phyloP scores from a whole-genome alignment of 2,113 vertebrate species.

The Stigmatopora argus region DNA sequence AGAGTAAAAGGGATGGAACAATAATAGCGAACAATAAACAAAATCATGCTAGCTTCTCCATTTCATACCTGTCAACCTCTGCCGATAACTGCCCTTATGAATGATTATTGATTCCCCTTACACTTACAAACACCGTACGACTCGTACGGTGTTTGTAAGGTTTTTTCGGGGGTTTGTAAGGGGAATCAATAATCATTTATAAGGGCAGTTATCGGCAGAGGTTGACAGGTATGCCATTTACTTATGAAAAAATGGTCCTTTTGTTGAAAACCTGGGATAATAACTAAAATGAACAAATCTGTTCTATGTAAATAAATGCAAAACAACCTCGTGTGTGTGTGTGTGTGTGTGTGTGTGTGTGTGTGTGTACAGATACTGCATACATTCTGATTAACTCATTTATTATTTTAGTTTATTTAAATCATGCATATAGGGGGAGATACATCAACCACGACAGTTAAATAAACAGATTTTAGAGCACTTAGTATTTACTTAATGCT shows the following conservation, averaged over 20 bases:
- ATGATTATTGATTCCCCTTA: no score
- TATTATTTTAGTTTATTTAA: slow-evolving; percentile 25
- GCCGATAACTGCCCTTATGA: no score
- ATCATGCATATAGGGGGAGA: neutral
- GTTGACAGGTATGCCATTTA: no score
- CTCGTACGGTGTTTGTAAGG: no score
- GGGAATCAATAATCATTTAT: no score
- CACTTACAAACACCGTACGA: no score
- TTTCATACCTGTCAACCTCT: no score
- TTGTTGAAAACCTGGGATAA: neutral
- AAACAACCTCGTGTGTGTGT: slow-evolving; percentile 7
- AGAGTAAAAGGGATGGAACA: no score
- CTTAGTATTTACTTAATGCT: slow-evolving; percentile 54
- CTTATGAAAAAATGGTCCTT: no score
- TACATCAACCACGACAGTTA: slow-evolving; percentile 29
- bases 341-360: neutral
- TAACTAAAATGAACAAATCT: neutral
- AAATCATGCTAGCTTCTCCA: neutral
- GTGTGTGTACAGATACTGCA: neutral
- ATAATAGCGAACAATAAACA: slow-evolving; percentile 6
- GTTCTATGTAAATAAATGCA: neutral
- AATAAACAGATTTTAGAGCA: slow-evolving; percentile 35
- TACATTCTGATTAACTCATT: slow-evolving; percentile 26
- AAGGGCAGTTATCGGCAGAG: no score
- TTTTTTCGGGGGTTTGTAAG: no score